Evolutionary conservation across 2,888 invertebrate genomes (phyloP), one percentile per base, ranked within the genome.

Genomic region (Thecocarcelia acutangulata): DNA sequence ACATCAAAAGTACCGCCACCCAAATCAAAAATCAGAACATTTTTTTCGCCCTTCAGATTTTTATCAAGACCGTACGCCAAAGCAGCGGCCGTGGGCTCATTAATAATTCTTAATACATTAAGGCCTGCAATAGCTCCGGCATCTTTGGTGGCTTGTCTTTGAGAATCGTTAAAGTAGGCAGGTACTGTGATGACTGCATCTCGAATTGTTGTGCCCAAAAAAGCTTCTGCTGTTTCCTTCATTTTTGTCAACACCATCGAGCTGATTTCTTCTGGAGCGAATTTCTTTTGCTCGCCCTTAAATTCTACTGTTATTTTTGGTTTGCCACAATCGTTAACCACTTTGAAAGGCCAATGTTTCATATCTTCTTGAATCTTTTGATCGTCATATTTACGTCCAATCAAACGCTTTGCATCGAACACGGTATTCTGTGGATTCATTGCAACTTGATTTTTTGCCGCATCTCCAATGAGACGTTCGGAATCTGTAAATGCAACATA

Each of bases 311-410:
- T 93, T 85, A 96, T 94, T 91, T 95, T 96, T 83, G 96, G 96
- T 91, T 95, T 96, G 64, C 95, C 94, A 80, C 93, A 93, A 88
- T 95, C 95, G 90, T 93, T 95, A 87, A 95, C 92, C 8, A 97
- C 97, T 89, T 95, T 96, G 89, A 98, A 98, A 59, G 98, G 97
- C 95, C 97, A 98, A 91, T 96, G 96, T 91, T 97, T 97, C 93
- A 97, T 95, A 90, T 98, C 97, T 73, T 94, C 94, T 92, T 97
- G 97, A 70, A 98, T 97, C 28, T 96, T 95, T 58, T 93, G 92
- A 91, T 97, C 97, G 86, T 95, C 95, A 90, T 95, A 98, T 87
- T 95, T 95, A 87, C 98, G 95, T 75, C 98, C 98, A 91, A 98
- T 97, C 88, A 98, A 93, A 90, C 98, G 95, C 92, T 98, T 95